Percentiles rank a stretch among this genome's conserved stretches.
Evolutionary conservation across 2,113 vertebrate species (phyloP).

Genomic region (Sturnus vulgaris): DNA sequence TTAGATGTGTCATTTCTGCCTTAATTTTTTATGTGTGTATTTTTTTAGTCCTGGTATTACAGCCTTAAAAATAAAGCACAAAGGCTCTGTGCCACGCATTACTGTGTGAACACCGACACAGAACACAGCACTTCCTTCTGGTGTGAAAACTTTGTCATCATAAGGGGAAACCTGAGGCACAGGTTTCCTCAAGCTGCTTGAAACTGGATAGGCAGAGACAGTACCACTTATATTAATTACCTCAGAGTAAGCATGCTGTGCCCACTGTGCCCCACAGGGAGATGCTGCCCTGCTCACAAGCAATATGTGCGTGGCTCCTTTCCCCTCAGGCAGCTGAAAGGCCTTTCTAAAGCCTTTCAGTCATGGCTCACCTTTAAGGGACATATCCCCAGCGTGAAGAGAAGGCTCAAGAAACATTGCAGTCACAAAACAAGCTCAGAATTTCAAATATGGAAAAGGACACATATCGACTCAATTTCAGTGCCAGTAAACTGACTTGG

Average conservation of each 20-base stretch:
- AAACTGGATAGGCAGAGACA: background rate
- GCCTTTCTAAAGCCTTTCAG: background rate
- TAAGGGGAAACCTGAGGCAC: background rate
- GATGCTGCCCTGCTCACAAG: background rate
- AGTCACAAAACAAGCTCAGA: background rate
- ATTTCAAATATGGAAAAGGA: background rate
- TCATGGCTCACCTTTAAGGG: background rate
- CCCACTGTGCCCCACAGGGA: background rate
- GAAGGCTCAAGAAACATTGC: background rate
- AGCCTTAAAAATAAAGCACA: background rate
- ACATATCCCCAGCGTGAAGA: fast-evolving
- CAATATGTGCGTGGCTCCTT: fast-evolving
- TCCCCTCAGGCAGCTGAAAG: background rate
- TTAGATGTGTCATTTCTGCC: background rate
- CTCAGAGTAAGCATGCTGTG: background rate
- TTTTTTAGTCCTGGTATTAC: background rate
- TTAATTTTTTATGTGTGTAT: background rate
- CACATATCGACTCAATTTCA: fast-evolving
- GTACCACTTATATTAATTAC: background rate
- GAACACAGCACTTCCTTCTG: background rate
- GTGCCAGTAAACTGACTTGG: background rate
- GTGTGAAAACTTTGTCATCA: background rate
- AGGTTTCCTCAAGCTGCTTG: background rate
- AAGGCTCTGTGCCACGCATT: fast-evolving
- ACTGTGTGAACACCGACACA: fast-evolving